Percentiles rank a stretch among this genome's conserved stretches.
Evolutionary conservation across 1,140 invertebrate species (phyloP).

Genomic region (Caenorhabditis tropicalis): DNA sequence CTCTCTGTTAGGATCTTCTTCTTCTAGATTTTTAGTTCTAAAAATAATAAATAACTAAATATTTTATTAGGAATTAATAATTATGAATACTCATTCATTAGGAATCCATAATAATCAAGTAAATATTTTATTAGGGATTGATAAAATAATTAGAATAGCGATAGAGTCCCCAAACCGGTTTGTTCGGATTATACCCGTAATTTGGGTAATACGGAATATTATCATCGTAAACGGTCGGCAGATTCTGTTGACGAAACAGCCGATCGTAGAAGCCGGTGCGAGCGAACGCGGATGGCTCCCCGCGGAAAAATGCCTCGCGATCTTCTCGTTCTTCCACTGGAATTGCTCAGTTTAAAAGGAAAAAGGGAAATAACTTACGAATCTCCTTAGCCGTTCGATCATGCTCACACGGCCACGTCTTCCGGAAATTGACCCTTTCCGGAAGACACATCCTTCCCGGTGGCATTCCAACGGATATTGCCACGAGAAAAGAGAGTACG

Average conservation of each 20-base stretch:
- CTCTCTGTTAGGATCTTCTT: too few species aligned
- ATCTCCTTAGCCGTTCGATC: neutral
- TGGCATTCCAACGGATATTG: neutral
- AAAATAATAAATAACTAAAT: too few species aligned
- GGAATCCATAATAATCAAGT: too few species aligned
- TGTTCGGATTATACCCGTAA: neutral
- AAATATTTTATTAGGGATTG: neutral
- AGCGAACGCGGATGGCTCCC: constrained; percentile 2
- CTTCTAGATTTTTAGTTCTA: too few species aligned
- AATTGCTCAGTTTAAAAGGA: neutral
- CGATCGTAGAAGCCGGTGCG: constrained; percentile 11
- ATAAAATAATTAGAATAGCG: neutral
- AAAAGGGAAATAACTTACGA: neutral
- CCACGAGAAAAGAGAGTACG: neutral
- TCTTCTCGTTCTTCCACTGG: constrained; percentile 16
- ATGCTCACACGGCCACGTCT: constrained; percentile 9
- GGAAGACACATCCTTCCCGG: constrained; percentile 21
- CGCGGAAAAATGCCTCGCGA: neutral
- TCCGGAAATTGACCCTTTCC: constrained; percentile 8
- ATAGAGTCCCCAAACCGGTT: neutral
- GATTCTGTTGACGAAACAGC: constrained; percentile 3
- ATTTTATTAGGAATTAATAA: too few species aligned
- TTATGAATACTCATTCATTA: too few species aligned
- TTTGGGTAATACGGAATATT: constrained; percentile 15
- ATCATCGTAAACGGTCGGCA: constrained; percentile 17